Evolutionary conservation across 2,888 invertebrate species (phyloP), one percentile per base, ranked within the genome.

Genomic region (Troides oblongomaculatus): DNA sequence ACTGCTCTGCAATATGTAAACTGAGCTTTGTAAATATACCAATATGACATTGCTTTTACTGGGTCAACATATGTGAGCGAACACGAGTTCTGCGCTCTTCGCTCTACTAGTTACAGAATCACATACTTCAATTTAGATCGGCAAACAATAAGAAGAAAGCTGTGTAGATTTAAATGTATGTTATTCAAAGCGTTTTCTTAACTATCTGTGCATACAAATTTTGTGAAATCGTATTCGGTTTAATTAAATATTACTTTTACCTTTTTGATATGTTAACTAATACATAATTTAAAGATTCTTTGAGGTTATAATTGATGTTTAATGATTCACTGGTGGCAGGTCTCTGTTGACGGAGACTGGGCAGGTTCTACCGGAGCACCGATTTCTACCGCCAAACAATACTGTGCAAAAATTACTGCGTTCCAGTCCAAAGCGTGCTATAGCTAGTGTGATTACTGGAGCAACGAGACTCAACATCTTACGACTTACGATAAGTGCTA

Each of bases 71-170:
- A 21, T 66, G 79, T 80, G 81, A 84, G 78, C 75, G 79, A 77
- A 75, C 79, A 76, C 76, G 74, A 69, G 68, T 72, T 60, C 68
- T 64, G 72, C 69, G 69, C 72, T 75, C 74, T 77, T 74, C 80
- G 72, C 79, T 72, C 78, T 76, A 79, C 76, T 71, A 77, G 75
- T 76, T 77, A 76, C 73, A 74, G 76, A 78, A 78, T 81, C 74
- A 78, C 70, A 73, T 71, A 68, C 65, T 66, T 69, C 73, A 70
- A 78, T 80, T 79, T 76, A 70, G 72, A 75, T 74, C 72, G 70
- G 75, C 72, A 73, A 68, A 70, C 69, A 66, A 64, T 73, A 70
- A 73, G 73, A 80, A 76, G 77, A 81, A 80, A 79, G 78, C 78
- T 79, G 70, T 77, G 73, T 77, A 69, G 69, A 75, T 76, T 76